A percentile compares a stretch with the other conserved stretches of the same genome.
Evolutionary conservation across 2,888 invertebrate species (phyloP).

Genomic region (Aleiodes leptofemur): DNA sequence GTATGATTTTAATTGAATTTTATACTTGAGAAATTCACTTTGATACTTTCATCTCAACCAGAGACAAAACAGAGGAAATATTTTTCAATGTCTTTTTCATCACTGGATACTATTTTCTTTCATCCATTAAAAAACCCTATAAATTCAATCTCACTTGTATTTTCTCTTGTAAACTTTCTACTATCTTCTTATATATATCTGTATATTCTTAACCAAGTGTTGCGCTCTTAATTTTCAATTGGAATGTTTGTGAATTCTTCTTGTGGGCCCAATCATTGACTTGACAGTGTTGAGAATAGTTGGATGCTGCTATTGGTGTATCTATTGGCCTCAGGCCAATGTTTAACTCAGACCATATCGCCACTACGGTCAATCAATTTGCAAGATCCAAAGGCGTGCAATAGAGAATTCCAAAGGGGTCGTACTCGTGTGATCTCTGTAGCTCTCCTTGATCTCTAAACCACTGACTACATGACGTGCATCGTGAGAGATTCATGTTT

Average conservation of each 20-base stretch:
- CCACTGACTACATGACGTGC: slow-evolving; percentile 20
- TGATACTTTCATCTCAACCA: slow-evolving; percentile 28
- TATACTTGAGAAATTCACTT: neutral
- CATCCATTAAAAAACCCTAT: slow-evolving; percentile 1
- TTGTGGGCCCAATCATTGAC: slow-evolving; percentile 2
- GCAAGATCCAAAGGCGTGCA: slow-evolving; percentile 54
- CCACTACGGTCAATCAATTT: slow-evolving; percentile 56
- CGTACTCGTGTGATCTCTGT: slow-evolving; percentile 55
- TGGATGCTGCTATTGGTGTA: slow-evolving; percentile 18
- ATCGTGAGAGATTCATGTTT: slow-evolving; percentile 36
- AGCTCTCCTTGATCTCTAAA: slow-evolving; percentile 33
- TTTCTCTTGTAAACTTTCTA: neutral
- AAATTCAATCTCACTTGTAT: slow-evolving; percentile 9
- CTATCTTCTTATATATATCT: neutral
- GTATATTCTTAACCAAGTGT: neutral
- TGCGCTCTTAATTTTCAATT: neutral
- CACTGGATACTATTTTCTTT: neutral
- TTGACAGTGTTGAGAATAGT: slow-evolving; percentile 11
- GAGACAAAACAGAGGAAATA: slow-evolving; percentile 18
- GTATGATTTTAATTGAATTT: slow-evolving; percentile 1
- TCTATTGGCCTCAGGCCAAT: slow-evolving; percentile 41
- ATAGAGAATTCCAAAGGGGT: slow-evolving; percentile 56
- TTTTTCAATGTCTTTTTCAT: neutral
- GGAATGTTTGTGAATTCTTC: neutral
- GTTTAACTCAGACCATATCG: slow-evolving; percentile 23